These are phyloP conservation scores for Notocelia uddmanniana DNA, from an alignment of 2,888 invertebrate species.

Conservation along the genomic window DNA sequence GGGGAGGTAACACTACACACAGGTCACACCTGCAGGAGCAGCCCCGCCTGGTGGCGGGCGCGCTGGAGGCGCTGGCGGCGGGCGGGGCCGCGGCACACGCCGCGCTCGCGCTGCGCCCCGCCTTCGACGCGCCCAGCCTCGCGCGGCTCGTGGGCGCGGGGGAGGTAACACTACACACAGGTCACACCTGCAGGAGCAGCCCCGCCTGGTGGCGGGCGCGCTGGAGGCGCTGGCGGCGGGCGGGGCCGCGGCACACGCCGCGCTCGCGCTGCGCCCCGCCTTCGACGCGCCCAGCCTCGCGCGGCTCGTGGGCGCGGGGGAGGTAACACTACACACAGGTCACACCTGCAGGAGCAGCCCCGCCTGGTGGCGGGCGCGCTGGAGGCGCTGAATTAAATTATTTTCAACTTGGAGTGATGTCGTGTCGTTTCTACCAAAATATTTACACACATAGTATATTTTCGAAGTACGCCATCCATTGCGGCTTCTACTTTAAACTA, in stretches of 20 bases:
- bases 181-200: constrained; percentile 54
- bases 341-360: no score
- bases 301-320: constrained; percentile 49
- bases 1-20: constrained; percentile 15
- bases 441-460: no score
- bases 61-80: constrained; percentile 89
- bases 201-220: constrained; percentile 91
- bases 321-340: constrained; percentile 14
- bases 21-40: no score
- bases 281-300: constrained; percentile 84
- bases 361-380: no score
- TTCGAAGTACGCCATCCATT: no score
- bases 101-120: constrained; percentile 23
- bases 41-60: constrained; percentile 91
- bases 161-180: constrained; percentile 8
- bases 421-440: no score
- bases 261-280: constrained; percentile 26
- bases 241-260: constrained; percentile 65
- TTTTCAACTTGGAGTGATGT: no score
- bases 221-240: constrained; percentile 89
- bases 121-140: constrained; percentile 84
- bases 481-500: no score
- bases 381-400: no score
- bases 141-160: constrained; percentile 49
- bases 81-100: constrained; percentile 76